phyloP scores from a whole-genome alignment of 2,797 vertebrate species.

The Silurus lanzhouensis region DNA sequence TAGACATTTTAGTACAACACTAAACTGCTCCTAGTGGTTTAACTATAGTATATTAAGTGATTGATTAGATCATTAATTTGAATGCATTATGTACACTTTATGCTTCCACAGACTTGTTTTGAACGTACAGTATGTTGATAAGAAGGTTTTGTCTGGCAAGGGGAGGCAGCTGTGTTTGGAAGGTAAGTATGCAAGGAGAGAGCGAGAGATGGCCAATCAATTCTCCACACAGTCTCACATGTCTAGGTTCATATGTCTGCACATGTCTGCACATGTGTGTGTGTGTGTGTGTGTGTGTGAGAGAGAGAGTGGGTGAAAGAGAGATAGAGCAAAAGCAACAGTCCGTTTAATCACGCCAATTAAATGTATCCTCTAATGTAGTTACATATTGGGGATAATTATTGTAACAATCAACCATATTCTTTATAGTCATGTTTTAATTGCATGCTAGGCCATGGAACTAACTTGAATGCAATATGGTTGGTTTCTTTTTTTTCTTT shows the following conservation, averaged over 20 bases:
- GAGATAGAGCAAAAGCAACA: slow-evolving; percentile 46
- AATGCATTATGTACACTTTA: background rate
- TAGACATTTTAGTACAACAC: background rate
- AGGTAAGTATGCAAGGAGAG: slow-evolving; percentile 4
- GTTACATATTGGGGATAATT: background rate
- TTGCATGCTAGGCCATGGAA: background rate
- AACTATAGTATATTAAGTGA: slow-evolving; percentile 18
- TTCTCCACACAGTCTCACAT: slow-evolving; percentile 45
- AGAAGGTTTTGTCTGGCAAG: background rate
- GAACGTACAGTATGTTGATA: background rate
- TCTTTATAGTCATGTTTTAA: background rate
- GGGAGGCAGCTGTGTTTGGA: slow-evolving; percentile 26
- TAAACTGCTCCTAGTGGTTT: background rate
- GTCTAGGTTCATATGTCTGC: slow-evolving; percentile 51
- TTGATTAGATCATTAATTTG: background rate
- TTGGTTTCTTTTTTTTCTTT: background rate
- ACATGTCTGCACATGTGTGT: slow-evolving; percentile 65
- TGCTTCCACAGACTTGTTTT: background rate
- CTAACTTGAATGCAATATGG: background rate
- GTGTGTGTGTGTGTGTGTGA: slow-evolving; percentile 49
- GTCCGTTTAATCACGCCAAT: background rate
- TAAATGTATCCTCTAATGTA: background rate
- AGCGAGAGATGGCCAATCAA: slow-evolving; percentile 28
- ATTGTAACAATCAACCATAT: background rate
- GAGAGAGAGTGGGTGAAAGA: slow-evolving; percentile 48